phyloP scores from a whole-genome alignment of 2,797 vertebrate genomes.

The Hypotaenidia philippensis region DNA sequence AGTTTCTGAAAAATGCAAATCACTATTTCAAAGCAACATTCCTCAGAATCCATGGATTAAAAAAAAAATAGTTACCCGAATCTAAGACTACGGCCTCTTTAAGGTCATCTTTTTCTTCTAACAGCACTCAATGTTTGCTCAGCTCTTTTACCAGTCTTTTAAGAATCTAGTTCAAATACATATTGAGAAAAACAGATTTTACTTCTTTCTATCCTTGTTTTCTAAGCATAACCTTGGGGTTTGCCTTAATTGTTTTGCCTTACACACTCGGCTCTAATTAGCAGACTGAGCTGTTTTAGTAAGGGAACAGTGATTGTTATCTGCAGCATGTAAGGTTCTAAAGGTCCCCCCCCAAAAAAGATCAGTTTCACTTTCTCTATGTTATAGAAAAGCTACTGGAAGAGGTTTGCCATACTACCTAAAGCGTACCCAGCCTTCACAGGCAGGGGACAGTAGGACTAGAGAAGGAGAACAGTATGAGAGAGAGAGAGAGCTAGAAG shows the following conservation, averaged over 20 bases:
- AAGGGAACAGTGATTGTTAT: background rate
- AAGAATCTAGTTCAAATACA: background rate
- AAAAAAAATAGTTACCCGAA: background rate
- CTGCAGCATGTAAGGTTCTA: background rate
- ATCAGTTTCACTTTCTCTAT: background rate
- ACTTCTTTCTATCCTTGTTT: background rate
- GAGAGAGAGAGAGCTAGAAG: background rate
- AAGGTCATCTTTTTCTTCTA: background rate
- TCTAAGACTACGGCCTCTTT: background rate
- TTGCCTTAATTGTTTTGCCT: background rate
- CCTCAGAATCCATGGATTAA: background rate
- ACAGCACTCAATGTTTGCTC: background rate
- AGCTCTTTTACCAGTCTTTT: background rate
- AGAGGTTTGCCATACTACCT: background rate
- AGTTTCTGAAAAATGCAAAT: background rate
- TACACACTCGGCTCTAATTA: background rate
- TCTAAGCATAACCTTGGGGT: background rate
- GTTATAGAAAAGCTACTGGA: background rate
- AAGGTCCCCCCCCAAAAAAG: background rate
- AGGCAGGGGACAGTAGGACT: background rate
- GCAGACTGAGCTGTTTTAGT: background rate
- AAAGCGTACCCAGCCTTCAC: background rate
- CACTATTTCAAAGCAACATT: background rate
- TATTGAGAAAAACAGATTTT: background rate
- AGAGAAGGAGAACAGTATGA: background rate